These are phyloP conservation scores for Dryococelus australis DNA, from an alignment of 2,888 invertebrate species.

Conservation along the genomic window DNA sequence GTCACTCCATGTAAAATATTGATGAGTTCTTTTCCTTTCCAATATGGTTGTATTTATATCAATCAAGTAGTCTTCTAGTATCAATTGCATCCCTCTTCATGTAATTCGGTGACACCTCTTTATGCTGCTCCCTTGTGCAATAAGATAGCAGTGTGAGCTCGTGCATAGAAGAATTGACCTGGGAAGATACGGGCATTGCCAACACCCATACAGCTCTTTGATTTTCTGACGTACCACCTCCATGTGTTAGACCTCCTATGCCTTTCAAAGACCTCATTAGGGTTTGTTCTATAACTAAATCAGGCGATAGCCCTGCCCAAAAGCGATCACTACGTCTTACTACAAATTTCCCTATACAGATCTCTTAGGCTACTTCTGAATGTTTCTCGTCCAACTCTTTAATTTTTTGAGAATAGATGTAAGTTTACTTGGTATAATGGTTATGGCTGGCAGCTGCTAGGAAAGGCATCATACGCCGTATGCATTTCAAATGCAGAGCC, in stretches of 20 bases:
- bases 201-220: constrained; percentile 30
- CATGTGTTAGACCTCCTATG: constrained; percentile 25
- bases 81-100: not conserved
- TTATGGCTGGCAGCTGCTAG: not conserved
- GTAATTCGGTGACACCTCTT: constrained; percentile 4
- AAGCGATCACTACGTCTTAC: not conserved
- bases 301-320: not conserved
- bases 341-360: not conserved
- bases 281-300: constrained; percentile 11
- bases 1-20: not conserved
- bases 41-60: not conserved
- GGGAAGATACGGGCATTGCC: not conserved
- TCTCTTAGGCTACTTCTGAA: constrained; percentile 17
- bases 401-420: constrained; percentile 6
- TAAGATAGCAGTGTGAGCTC: not conserved
- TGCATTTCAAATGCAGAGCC: constrained; percentile 13
- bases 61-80: constrained; percentile 19
- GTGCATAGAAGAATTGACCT: constrained; percentile 22
- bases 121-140: not conserved
- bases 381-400: constrained; percentile 20
- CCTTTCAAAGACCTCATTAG: constrained; percentile 10
- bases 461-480: not conserved
- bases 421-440: constrained; percentile 7
- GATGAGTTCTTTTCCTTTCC: constrained; percentile 26
- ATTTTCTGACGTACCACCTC: not conserved